Base-by-base conservation (phyloP, 1,140 invertebrate species). In the Neodiprion pinetum region DNA sequence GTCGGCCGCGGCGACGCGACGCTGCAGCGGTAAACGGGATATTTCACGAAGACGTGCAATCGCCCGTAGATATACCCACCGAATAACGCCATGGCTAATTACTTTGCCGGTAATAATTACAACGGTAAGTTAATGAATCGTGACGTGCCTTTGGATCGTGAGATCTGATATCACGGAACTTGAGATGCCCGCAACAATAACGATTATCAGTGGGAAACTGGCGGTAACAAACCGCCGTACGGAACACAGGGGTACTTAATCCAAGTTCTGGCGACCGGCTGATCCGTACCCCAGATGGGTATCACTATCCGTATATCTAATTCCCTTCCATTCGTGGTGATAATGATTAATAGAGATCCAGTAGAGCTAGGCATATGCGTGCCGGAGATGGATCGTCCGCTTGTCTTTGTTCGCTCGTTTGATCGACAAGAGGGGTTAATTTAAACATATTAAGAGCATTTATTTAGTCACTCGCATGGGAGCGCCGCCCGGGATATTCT, bases 301-400 rank as follows among this genome's bases (percentile, higher is more conserved):
- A 61, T 61, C 53, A 61, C 53, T 61, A 40, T 40, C 28, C 28
- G 28, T 17, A 12, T 61, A 61, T 61, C 53, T 61, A 61, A 61
- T 61, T 61, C 53, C 53, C 11, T 17, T 61, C 53, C 53, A 61
- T 61, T 61, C 53, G 53, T 61, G 53, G 53, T 61, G 53, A 61
- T 61, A 61, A 61, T 61, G 53, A 61, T 61, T 61, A 61, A 61
- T 61, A 61, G 53, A 61, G 53, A 61, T 61, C 53, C n/a, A 17
- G 53, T 5, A 5, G 28, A 40, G 28, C 28, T 40, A 5, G 2
- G 28, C 28, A 40, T 40, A 17, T 61, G 53, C 53, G 53, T 61
- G 53, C 53, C 4, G 53, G 53, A 61, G 53, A 61, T 61, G n/a
- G 53, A 61, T 61, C 53, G 53, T 61, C 7, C 53, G 53, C 53